phyloP scores from a whole-genome alignment of 2,888 invertebrate species.

The Caenorhabditis doughertyi region DNA sequence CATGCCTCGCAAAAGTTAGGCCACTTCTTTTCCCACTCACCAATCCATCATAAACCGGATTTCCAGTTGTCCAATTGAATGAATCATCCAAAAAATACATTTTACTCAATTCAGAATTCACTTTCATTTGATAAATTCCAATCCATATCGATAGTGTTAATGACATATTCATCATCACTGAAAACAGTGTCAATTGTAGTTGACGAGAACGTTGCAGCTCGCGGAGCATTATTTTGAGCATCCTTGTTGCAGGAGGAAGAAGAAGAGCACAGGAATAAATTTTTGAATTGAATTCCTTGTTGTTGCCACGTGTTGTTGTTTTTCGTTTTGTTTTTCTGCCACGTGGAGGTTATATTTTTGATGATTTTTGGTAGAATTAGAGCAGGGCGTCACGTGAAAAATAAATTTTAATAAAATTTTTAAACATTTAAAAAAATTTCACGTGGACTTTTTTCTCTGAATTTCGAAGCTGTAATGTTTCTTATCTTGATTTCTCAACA shows the following conservation, averaged over 20 bases:
- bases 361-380: too few relatives aligned
- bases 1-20: too few relatives aligned
- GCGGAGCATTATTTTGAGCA: not conserved
- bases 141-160: conserved; percentile 73
- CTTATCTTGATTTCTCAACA: too few relatives aligned
- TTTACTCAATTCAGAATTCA: conserved; percentile 59
- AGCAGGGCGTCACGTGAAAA: too few relatives aligned
- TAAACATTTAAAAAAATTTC: too few relatives aligned
- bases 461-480: too few relatives aligned
- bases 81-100: conserved; percentile 64
- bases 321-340: too few relatives aligned
- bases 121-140: conserved; percentile 71
- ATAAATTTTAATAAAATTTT: too few relatives aligned
- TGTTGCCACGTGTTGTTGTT: not conserved
- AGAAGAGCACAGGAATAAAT: not conserved
- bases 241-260: not conserved
- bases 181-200: conserved; percentile 59
- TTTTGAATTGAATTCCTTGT: not conserved
- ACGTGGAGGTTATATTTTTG: too few relatives aligned
- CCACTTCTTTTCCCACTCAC: conserved; percentile 43
- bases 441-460: too few relatives aligned
- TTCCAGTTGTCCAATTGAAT: conserved; percentile 68
- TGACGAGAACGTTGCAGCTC: conserved; percentile 32
- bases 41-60: conserved; percentile 70
- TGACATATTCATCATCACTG: conserved; percentile 71